Conservation (phyloP, 2,797 vertebrate species). For the Lacerta agilis region DNA sequence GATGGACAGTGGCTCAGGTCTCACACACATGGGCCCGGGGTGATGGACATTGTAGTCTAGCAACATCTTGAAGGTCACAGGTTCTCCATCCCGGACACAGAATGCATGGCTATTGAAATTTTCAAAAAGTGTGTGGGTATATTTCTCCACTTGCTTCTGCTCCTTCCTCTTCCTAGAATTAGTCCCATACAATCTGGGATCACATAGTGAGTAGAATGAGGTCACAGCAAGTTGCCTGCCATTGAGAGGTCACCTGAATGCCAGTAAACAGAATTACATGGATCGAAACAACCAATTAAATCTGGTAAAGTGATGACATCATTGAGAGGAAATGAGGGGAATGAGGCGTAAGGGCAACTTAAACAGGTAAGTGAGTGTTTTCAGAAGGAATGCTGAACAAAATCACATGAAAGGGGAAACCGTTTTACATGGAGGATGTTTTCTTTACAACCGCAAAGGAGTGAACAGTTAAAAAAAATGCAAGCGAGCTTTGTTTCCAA, state of each 20-base stretch:
- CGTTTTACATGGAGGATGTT: not conserved
- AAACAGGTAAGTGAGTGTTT: not conserved
- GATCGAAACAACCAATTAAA: not conserved
- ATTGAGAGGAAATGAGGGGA: not conserved
- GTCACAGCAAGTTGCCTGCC: not conserved
- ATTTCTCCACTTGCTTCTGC: too few relatives aligned
- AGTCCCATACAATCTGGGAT: not conserved
- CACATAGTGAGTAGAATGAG: not conserved
- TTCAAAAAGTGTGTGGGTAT: too few relatives aligned
- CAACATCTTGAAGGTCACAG: too few relatives aligned
- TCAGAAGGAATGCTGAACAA: not conserved
- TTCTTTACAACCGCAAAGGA: not conserved
- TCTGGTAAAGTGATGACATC: not conserved
- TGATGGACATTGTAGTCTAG: too few relatives aligned
- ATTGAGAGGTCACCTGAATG: not conserved
- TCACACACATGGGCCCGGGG: too few relatives aligned
- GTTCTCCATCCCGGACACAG: too few relatives aligned
- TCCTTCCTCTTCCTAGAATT: too few relatives aligned
- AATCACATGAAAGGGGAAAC: not conserved
- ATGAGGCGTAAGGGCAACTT: not conserved
- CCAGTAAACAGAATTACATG: not conserved
- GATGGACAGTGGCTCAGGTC: too few relatives aligned
- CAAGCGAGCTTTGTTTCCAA: slow-evolving; percentile 18
- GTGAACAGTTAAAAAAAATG: not conserved
- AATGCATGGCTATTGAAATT: too few relatives aligned